Base-by-base conservation (phyloP, 2,797 vertebrate genomes). In the Melanotaenia trifasciata region DNA sequence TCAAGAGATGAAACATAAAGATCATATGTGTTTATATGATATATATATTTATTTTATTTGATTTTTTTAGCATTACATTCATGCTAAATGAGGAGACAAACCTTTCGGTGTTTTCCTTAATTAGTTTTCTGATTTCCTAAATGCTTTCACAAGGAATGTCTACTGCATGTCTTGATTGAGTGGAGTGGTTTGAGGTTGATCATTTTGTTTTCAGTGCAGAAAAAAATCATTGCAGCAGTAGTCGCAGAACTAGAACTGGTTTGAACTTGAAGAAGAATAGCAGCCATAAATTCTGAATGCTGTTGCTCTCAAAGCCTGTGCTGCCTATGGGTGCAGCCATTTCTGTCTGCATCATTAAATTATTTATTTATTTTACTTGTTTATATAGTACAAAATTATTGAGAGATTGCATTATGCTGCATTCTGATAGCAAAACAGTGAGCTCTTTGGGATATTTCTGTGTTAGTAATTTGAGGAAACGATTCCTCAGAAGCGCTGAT, bases 401-500 rank as follows among this genome's bases (percentile, higher is more conserved):
- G 20, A 45, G 36, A 40, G 58, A 54, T 60, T 22, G 54, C 30
- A 30, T 76, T 28, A 35, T 63, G 24, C 58, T 45, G 60, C 43
- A 57, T 59, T 32, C 60, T 26, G 18, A 32, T 3, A 43, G 62
- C 22, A 33, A 47, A 62, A 28, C 16, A 38, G 3, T 4, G 28
- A 14, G 58, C 57, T 61, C 14, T 43, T 13, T 56, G 67, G 59
- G 43, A 58, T 9, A 0, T 66, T 62, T 63, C 60, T 10, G 36
- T 62, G 33, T 22, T 38, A 68, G 33, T 40, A 56, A 74, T 67
- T 67, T 20, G 43, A 56, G 53, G 24, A 54, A 58, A 40, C 7
- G 20, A 57, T 78, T 72, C 66, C 50, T 0, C 20, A 80, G 74
- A 68, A 69, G 75, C 67, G 62, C 80, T 32, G 78, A 87, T 88